phyloP scores from a whole-genome alignment of 2,797 vertebrate genomes.

The Erethizon dorsatum region DNA sequence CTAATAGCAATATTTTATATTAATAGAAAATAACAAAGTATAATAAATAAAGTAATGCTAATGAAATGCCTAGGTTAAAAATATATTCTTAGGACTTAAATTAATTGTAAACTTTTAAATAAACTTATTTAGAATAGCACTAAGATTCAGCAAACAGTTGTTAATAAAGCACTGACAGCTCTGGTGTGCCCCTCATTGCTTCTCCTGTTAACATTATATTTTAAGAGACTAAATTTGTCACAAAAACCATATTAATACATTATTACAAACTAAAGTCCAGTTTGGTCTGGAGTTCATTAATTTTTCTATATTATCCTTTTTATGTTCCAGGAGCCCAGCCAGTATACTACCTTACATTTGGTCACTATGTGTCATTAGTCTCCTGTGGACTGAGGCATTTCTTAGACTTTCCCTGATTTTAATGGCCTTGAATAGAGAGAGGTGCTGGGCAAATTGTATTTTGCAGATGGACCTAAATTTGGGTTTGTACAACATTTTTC shows the following conservation, averaged over 20 bases:
- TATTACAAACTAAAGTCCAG: background rate
- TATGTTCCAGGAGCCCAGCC: background rate
- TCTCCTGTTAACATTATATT: background rate
- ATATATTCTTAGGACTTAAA: background rate
- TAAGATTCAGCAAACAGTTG: background rate
- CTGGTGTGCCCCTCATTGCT: background rate
- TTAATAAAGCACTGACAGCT: background rate
- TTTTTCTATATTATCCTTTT: background rate
- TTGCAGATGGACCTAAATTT: background rate
- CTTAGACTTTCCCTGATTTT: background rate
- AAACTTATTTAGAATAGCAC: background rate
- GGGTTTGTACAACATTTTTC: background rate
- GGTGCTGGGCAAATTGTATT: background rate
- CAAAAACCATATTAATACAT: background rate
- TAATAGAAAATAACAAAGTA: constrained; percentile 38
- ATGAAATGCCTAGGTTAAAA: background rate
- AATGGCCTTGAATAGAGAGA: background rate
- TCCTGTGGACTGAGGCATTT: background rate
- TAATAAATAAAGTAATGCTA: background rate
- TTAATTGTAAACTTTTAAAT: background rate
- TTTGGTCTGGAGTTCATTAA: background rate
- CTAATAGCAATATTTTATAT: constrained; percentile 35
- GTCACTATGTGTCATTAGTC: background rate
- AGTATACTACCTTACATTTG: background rate
- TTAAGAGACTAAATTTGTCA: background rate